Conservation (phyloP, 2,888 invertebrate species). For the Ennomos erosarius region DNA sequence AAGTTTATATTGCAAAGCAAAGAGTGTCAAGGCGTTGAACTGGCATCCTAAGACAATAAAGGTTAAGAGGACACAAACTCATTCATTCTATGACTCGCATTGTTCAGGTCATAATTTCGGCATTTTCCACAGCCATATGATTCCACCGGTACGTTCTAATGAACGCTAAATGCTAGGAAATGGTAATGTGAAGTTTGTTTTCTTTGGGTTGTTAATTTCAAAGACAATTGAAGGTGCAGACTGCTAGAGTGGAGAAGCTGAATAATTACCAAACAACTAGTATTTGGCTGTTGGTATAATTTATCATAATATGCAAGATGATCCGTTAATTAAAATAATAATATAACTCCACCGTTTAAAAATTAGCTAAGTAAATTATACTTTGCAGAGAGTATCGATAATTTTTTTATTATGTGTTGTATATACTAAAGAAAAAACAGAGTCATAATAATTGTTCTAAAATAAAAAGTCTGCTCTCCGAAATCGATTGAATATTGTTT, state of each 20-base stretch:
- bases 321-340: too few species aligned
- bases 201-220: conserved; percentile 26
- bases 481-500: conserved; percentile 9
- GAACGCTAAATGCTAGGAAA: conserved; percentile 27
- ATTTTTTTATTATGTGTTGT: too few species aligned
- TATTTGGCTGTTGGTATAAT: too few species aligned
- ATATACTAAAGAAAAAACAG: too few species aligned
- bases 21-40: conserved; percentile 23
- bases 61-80: conserved; percentile 20
- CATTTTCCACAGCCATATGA: conserved; percentile 28
- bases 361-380: too few species aligned
- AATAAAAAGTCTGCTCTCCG: conserved; percentile 1
- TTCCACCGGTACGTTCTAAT: conserved; percentile 22
- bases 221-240: conserved; percentile 21
- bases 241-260: conserved; percentile 1
- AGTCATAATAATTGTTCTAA: too few species aligned
- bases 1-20: conserved; percentile 12
- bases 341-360: too few species aligned
- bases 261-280: too few species aligned
- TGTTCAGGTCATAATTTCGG: conserved; percentile 17
- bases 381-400: too few species aligned
- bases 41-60: conserved; percentile 19
- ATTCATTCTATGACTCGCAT: conserved; percentile 17
- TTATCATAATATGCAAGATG: too few species aligned
- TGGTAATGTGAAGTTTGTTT: conserved; percentile 28